Evolutionary conservation across 1,140 invertebrate genomes (phyloP).

Genomic region (Phenacoccus solenopsis): DNA sequence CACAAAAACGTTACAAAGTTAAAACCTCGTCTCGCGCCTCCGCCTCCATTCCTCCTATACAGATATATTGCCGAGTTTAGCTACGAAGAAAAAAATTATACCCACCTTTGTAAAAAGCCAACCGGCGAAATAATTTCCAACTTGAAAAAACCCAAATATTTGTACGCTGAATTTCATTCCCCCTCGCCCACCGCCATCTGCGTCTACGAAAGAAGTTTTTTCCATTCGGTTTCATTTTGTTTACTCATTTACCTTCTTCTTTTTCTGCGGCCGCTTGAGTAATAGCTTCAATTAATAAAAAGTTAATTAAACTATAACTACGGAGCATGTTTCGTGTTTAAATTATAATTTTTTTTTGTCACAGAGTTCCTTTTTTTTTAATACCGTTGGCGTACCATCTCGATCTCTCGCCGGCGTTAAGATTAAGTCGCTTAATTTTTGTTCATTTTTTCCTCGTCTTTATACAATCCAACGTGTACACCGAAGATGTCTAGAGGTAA

Average conservation of each 20-base stretch:
- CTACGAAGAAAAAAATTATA: not conserved
- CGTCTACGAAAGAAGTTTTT: too few species aligned
- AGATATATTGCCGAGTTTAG: not conserved
- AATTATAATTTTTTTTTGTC: not conserved
- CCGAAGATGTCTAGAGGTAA: too few species aligned
- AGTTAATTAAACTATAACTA: not conserved
- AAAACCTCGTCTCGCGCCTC: not conserved
- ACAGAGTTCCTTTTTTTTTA: not conserved
- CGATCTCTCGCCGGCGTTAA: not conserved
- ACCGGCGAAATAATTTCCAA: not conserved
- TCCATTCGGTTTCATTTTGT: too few species aligned
- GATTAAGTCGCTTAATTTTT: constrained; percentile 3
- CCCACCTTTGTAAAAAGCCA: too few species aligned
- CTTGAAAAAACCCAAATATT: not conserved
- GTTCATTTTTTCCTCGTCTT: not conserved
- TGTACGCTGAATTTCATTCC: not conserved
- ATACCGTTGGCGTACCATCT: too few species aligned
- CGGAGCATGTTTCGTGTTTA: not conserved
- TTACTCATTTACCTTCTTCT: not conserved
- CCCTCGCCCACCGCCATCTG: not conserved
- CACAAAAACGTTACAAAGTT: constrained; percentile 2
- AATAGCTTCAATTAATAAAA: not conserved
- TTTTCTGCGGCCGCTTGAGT: not conserved
- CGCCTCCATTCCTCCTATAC: not conserved
- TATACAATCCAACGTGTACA: too few species aligned